A percentile compares a stretch with the other conserved stretches of the same genome.
Evolutionary conservation across 2,797 vertebrate species (phyloP).

Genomic region (Gorsachius magnificus): DNA sequence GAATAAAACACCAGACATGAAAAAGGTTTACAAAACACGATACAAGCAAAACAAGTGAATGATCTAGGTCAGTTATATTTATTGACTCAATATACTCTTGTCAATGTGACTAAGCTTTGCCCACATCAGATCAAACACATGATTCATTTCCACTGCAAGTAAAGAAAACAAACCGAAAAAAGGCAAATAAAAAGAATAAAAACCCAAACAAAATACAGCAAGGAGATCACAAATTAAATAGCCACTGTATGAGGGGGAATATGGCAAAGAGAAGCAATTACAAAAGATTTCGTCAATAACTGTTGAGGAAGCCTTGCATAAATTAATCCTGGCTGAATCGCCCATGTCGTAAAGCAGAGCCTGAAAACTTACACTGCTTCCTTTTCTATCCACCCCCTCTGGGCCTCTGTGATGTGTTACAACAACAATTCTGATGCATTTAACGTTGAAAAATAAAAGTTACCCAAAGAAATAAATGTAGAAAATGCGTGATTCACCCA

Average conservation of each 20-base stretch:
- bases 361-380: not conserved
- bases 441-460: not conserved
- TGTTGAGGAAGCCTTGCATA: not conserved
- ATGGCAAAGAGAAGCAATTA: not conserved
- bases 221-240: not conserved
- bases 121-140: not conserved
- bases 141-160: not conserved
- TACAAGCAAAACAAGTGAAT: not conserved
- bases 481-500: not conserved
- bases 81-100: not conserved
- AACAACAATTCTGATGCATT: not conserved
- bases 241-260: not conserved
- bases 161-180: not conserved
- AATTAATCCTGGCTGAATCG: not conserved
- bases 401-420: not conserved
- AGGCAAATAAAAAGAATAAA: not conserved
- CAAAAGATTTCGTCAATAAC: not conserved
- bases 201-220: not conserved
- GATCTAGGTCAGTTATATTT: not conserved
- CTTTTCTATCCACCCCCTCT: not conserved
- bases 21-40: conserved; percentile 8
- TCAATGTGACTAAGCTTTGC: not conserved
- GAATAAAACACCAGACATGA: conserved; percentile 25
- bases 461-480: not conserved
- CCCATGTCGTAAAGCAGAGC: not conserved